Percentiles rank a stretch among this genome's conserved stretches.
Conservation (phyloP, 1,140 invertebrate species). For the Nymphalis io region DNA sequence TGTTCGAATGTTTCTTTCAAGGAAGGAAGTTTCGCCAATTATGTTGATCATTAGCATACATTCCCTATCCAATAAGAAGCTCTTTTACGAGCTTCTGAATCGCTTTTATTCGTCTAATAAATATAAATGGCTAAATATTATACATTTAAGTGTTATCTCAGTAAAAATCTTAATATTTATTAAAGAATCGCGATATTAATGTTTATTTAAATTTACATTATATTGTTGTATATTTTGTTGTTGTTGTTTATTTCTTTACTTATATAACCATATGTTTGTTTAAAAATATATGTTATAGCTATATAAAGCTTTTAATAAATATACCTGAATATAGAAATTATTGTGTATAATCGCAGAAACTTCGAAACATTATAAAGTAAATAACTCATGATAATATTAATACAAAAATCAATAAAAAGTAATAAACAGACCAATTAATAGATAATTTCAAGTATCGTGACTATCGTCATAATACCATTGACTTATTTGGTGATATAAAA, state of each 20-base stretch:
- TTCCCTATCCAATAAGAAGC: slow-evolving; percentile 66
- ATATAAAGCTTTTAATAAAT: not conserved
- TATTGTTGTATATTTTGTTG: not conserved
- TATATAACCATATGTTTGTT: not conserved
- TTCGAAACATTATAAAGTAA: not conserved
- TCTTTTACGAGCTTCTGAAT: slow-evolving; percentile 65
- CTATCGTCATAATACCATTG: slow-evolving; percentile 53
- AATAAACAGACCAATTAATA: slow-evolving; percentile 71
- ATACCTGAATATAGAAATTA: not conserved
- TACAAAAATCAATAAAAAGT: slow-evolving; percentile 46
- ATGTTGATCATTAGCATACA: slow-evolving; percentile 73
- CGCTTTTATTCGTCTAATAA: slow-evolving; percentile 70
- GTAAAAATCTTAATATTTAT: not conserved
- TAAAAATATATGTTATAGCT: not conserved
- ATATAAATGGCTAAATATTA: slow-evolving; percentile 56
- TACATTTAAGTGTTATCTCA: slow-evolving; percentile 1
- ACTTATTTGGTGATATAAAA: slow-evolving; percentile 51
- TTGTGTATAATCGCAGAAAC: not conserved
- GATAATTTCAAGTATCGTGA: slow-evolving; percentile 63
- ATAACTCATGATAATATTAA: slow-evolving; percentile 13
- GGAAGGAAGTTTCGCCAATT: slow-evolving; percentile 77
- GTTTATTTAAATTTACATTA: not conserved
- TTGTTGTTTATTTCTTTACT: not conserved
- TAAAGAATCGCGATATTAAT: too few relatives aligned
- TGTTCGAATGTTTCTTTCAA: slow-evolving; percentile 61